Base-by-base conservation (phyloP, 2,797 vertebrate species). In the Emydoidea blandingii region DNA sequence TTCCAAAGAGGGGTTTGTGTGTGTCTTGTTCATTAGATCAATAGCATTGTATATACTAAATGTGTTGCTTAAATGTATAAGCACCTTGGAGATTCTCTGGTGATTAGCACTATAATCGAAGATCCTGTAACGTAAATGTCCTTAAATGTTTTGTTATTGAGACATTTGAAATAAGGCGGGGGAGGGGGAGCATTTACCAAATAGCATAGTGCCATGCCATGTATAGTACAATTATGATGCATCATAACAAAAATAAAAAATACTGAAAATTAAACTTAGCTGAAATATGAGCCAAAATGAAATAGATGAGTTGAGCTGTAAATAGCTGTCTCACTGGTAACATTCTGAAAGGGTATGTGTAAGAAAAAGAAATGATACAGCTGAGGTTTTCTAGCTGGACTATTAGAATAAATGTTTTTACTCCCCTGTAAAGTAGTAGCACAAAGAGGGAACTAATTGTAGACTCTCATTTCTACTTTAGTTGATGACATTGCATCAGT, bases 221-320 rank as follows among this genome's bases (percentile, higher is more conserved):
- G 19, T 82, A 57, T 54, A 65, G 49, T 72, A 79, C 72, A 62
- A 23, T 82, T 79, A 56, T 87, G 59, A 34, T 81, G 68, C 37
- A 80, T 78, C 56, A 29, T 62, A 44, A 86, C 21, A 86, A 79
- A 85, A 49, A 86, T 57, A 34, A 82, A 76, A 78, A 47, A 91
- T 27, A 59, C 12, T 79, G 29, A 72, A 49, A 54, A 34, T 54
- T n/a, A 56, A 2, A 10, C 23, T 91, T 85, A 53, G 25, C 72
- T 94, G 41, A 89, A 93, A 79, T 91, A 80, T 82, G 49, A 80
- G 57, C 34, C 49, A 44, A 68, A 68, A 90, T 47, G 59, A 86
- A 79, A 74, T 86, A 56, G 23, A 85, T 91, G 16, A 83, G 15
- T 86, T 86, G 4, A 50, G 65, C 65, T 86, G n/a, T 54, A 89